Percentiles rank a stretch among this genome's conserved stretches.
These are phyloP conservation scores for Cotesia glomerata DNA, from an alignment of 1,140 invertebrate genomes.

Conservation along the genomic window DNA sequence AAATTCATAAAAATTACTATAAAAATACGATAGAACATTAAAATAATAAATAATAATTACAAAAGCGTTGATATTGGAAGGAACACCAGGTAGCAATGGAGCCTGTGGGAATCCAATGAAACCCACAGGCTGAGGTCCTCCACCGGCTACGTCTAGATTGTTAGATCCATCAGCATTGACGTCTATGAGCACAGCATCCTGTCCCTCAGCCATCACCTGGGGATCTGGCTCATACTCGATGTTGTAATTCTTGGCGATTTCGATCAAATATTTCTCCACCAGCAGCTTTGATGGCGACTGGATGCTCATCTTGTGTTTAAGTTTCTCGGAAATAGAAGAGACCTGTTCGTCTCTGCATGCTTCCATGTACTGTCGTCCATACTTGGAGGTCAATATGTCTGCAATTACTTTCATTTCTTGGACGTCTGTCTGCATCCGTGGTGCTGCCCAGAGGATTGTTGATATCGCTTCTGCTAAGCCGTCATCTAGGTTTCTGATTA, in stretches of 20 bases:
- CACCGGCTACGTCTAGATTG: conserved; percentile 66
- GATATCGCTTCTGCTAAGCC: conserved; percentile 95
- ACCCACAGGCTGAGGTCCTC: conserved; percentile 72
- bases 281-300: conserved; percentile 95
- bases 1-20: conserved; percentile 28
- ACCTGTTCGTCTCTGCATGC: conserved; percentile 79
- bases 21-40: conserved; percentile 23
- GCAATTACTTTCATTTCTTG: conserved; percentile 90
- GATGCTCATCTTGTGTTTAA: conserved; percentile 95
- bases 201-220: conserved; percentile 85
- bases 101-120: conserved; percentile 80
- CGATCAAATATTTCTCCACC: conserved; percentile 94
- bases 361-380: conserved; percentile 92
- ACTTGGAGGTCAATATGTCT: conserved; percentile 90
- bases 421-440: conserved; percentile 83
- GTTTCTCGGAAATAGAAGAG: conserved; percentile 89
- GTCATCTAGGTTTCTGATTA: conserved; percentile 83
- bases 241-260: conserved; percentile 96
- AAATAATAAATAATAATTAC: conserved; percentile 33
- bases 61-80: conserved; percentile 45
- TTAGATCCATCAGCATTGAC: conserved; percentile 65
- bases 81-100: conserved; percentile 67
- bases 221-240: conserved; percentile 92
- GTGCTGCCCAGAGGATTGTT: conserved; percentile 95
- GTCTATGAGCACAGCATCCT: conserved; percentile 85